phyloP scores from a whole-genome alignment of 2,113 vertebrate genomes.

The Channa argus region DNA sequence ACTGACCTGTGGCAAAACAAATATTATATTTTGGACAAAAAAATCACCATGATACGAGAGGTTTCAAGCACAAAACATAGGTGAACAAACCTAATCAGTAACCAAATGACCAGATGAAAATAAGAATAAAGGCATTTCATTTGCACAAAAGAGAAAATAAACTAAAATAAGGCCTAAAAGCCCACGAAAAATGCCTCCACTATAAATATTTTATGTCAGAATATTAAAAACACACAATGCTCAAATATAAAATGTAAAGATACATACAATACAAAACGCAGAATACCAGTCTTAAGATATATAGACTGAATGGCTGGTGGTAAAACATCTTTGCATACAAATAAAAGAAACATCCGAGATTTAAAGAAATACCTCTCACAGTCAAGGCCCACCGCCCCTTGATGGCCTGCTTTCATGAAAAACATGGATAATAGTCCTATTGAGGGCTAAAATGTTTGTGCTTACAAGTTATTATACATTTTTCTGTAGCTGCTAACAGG shows the following conservation, averaged over 20 bases:
- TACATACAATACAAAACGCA: neutral
- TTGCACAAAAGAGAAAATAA: neutral
- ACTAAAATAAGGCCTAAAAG: neutral
- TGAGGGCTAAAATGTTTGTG: slow-evolving; percentile 75
- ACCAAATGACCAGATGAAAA: slow-evolving; percentile 13
- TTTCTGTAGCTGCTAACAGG: slow-evolving; percentile 75
- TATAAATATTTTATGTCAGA: neutral
- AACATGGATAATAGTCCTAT: slow-evolving; percentile 63
- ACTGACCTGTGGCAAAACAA: slow-evolving; percentile 1
- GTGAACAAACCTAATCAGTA: slow-evolving; percentile 4
- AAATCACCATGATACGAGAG: neutral
- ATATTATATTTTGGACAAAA: neutral
- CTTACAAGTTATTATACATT: slow-evolving; percentile 76
- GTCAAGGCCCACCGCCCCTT: slow-evolving; percentile 40
- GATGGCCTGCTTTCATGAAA: slow-evolving; percentile 51
- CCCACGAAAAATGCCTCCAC: neutral
- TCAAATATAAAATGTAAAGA: slow-evolving; percentile 11
- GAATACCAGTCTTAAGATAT: slow-evolving; percentile 7
- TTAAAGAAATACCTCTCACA: slow-evolving; percentile 9
- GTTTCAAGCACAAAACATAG: slow-evolving; percentile 11
- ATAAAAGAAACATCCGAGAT: slow-evolving; percentile 24
- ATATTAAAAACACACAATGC: neutral
- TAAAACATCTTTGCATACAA: slow-evolving; percentile 32
- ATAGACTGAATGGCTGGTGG: slow-evolving; percentile 12
- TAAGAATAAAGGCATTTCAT: slow-evolving; percentile 21